phyloP scores from a whole-genome alignment of 2,797 vertebrate species.

The Gadopsis marmoratus region DNA sequence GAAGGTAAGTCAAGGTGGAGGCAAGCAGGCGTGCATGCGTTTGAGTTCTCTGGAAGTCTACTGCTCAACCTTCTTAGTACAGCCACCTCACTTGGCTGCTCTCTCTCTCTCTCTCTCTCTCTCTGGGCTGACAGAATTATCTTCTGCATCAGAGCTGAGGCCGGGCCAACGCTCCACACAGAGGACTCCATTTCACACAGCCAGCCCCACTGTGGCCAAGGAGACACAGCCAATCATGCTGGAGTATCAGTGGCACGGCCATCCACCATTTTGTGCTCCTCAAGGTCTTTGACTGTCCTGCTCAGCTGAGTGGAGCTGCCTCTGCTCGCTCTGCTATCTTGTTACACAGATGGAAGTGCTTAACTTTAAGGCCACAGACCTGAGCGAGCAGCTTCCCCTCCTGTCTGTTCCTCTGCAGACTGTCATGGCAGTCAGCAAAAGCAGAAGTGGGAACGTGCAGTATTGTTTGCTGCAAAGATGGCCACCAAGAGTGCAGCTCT shows the following conservation, averaged over 20 bases:
- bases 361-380: slow-evolving; percentile 83
- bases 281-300: slow-evolving; percentile 85
- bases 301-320: slow-evolving; percentile 76
- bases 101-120: slow-evolving; percentile 79
- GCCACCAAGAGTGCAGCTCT: slow-evolving; percentile 60
- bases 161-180: slow-evolving; percentile 92
- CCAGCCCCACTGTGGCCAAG: slow-evolving; percentile 82
- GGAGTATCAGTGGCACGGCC: slow-evolving; percentile 80
- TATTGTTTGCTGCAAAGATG: slow-evolving; percentile 65
- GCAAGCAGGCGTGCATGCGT: slow-evolving; percentile 53
- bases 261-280: slow-evolving; percentile 89
- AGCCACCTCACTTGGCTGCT: slow-evolving; percentile 87
- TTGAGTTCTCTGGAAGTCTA: slow-evolving; percentile 66
- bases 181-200: slow-evolving; percentile 92
- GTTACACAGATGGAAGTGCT: slow-evolving; percentile 87
- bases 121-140: slow-evolving; percentile 95
- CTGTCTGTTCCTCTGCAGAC: slow-evolving; percentile 76
- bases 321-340: slow-evolving; percentile 80
- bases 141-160: slow-evolving; percentile 96
- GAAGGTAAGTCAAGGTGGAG: slow-evolving; percentile 44
- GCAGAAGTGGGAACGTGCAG: slow-evolving; percentile 80
- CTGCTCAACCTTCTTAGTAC: slow-evolving; percentile 90
- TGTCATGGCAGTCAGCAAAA: slow-evolving; percentile 77
- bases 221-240: slow-evolving; percentile 80
- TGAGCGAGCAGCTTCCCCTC: slow-evolving; percentile 78